These are phyloP conservation scores for Vireo altiloquus DNA, from an alignment of 2,113 vertebrate genomes.

Conservation along the genomic window DNA sequence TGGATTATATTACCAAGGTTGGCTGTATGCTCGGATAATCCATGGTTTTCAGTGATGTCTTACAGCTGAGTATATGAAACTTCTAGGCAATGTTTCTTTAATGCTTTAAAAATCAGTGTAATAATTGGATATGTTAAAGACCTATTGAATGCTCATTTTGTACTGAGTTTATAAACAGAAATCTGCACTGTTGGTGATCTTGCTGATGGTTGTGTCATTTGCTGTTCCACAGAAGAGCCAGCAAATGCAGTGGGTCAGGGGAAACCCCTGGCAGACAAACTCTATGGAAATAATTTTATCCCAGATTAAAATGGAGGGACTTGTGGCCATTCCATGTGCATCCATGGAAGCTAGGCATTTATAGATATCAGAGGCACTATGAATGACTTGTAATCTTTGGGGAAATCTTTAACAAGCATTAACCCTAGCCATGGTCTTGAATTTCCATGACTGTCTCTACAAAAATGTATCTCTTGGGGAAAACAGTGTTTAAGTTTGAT, in stretches of 20 bases:
- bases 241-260: not conserved
- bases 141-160: not conserved
- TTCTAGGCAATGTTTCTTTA: not conserved
- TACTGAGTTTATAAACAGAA: not conserved
- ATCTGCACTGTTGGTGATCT: not conserved
- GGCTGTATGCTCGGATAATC: not conserved
- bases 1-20: not conserved
- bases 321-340: not conserved
- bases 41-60: not conserved
- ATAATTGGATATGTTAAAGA: not conserved
- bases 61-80: not conserved
- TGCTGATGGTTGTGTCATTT: not conserved
- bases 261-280: not conserved
- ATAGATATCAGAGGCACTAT: not conserved
- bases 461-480: not conserved
- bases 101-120: not conserved
- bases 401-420: conserved; percentile 30
- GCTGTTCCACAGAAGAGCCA: not conserved
- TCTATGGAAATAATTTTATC: not conserved
- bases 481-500: not conserved
- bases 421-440: not conserved
- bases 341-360: not conserved
- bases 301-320: not conserved
- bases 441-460: conserved; percentile 8
- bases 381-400: not conserved